A percentile compares a stretch with the other conserved stretches of the same genome.
Evolutionary conservation across 2,888 invertebrate species (phyloP).

Genomic region (Argyresthia goedartella): DNA sequence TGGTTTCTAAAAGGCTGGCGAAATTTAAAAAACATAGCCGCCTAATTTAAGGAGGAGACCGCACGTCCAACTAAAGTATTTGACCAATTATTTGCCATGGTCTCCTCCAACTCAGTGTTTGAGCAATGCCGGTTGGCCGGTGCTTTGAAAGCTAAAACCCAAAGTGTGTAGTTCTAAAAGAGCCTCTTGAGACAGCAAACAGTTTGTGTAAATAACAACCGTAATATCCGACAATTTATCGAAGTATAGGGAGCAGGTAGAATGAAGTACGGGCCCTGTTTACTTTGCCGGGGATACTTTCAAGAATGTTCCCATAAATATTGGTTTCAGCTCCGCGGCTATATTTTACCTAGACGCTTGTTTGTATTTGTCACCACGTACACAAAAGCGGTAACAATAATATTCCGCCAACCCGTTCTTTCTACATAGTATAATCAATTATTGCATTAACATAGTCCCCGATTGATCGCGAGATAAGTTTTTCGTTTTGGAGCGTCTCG

Average conservation of each 20-base stretch:
- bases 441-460: conserved; percentile 1
- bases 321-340: conserved; percentile 17
- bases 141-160: conserved; percentile 66
- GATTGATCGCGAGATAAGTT: conserved; percentile 22
- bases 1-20: too few relatives aligned
- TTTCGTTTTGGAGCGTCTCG: conserved; percentile 29
- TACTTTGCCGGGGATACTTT: conserved; percentile 11
- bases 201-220: conserved; percentile 46
- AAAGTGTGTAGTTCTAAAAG: conserved; percentile 64
- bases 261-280: conserved; percentile 1
- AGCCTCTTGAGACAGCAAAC: conserved; percentile 60
- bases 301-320: conserved; percentile 34
- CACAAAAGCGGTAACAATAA: neutral
- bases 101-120: conserved; percentile 17
- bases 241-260: conserved; percentile 56
- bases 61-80: conserved; percentile 1
- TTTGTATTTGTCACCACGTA: neutral
- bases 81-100: conserved; percentile 1
- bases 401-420: neutral
- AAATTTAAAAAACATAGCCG: too few relatives aligned
- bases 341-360: neutral
- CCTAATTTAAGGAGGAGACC: neutral
- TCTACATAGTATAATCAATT: neutral
- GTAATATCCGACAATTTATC: conserved; percentile 60
- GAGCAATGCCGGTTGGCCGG: conserved; percentile 42